Evolutionary conservation across 2,797 vertebrate genomes (phyloP), one percentile per base, ranked within the genome.

Genomic region (Anas bahamensis): DNA sequence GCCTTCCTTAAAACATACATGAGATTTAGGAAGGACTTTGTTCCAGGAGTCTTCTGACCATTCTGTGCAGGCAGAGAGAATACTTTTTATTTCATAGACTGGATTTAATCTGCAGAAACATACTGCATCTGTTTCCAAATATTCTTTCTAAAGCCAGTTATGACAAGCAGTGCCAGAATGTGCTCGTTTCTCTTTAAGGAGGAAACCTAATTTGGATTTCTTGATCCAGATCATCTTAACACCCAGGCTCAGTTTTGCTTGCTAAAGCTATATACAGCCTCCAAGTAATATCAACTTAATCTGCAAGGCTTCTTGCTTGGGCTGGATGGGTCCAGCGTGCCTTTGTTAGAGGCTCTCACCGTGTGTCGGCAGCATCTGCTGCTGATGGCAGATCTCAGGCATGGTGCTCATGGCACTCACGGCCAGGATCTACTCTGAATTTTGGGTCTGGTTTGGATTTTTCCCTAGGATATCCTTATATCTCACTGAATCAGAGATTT

Each of bases 71-170:
- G 75, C 56, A 93, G 72, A 88, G 55, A 83, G 61, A 92, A 29
- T 76, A 86, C 66, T 70, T 96, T 95, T 78, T 81, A 89, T 90
- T 95, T 90, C 81, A 96, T 63, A 90, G 77, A 46, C 79, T 93
- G 85, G 63, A 88, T 96, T 95, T 88, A 93, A 94, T 94, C 88
- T 87, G 63, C 39, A 91, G 79, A 78, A 95, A 91, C 63, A 94
- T 68, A 83, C 52, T 68, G 70, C 41, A 82, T 87, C 90, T 94
- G 48, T 94, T 97, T 94, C 74, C 86, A 93, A 94, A 86, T 91
- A 94, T 73, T 93, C 86, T 87, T 90, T 92, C 76, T 83, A 83
- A 81, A 93, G 71, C 59, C 4, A 7, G 1, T 85, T 83, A 72
- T 0, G 3, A 89, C 93, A 93, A 85, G 3, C 52, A 59, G 55